Evolutionary conservation across 1,140 invertebrate species (phyloP).

Genomic region (Bombus cullumanus): DNA sequence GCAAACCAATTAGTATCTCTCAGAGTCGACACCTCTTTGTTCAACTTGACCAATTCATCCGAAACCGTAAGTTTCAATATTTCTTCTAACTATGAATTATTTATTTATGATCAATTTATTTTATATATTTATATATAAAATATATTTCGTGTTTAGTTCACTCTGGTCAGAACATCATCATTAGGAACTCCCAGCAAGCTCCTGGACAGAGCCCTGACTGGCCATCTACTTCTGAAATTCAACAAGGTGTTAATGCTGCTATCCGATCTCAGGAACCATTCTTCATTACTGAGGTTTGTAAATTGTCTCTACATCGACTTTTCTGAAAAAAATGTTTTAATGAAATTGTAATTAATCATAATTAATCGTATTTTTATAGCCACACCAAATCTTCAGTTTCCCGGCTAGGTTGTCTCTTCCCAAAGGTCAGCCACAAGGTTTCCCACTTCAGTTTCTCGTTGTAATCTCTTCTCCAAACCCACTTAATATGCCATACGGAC

Average conservation of each 20-base stretch:
- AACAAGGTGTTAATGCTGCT: constrained; percentile 81
- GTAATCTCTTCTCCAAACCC: constrained; percentile 83
- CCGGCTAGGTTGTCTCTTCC: constrained; percentile 85
- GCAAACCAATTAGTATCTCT: constrained; percentile 84
- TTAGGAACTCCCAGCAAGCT: constrained; percentile 87
- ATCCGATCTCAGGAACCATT: constrained; percentile 80
- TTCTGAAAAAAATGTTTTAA: neutral
- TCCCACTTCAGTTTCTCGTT: constrained; percentile 85
- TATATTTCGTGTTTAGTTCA: constrained; percentile 79
- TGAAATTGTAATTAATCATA: neutral
- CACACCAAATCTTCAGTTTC: constrained; percentile 83
- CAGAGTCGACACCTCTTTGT: constrained; percentile 85
- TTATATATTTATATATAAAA: neutral
- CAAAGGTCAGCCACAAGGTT: constrained; percentile 84
- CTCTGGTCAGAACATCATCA: constrained; percentile 86
- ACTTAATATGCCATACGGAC: constrained; percentile 62
- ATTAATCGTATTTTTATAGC: constrained; percentile 65
- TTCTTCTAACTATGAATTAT: neutral
- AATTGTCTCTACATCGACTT: neutral
- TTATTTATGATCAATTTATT: neutral
- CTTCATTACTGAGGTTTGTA: constrained; percentile 80
- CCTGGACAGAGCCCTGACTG: constrained; percentile 85
- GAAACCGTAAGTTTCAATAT: constrained; percentile 79
- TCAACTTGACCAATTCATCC: constrained; percentile 87
- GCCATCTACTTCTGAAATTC: constrained; percentile 85